phyloP scores from a whole-genome alignment of 1,140 invertebrate genomes.

The Bombus breviceps region DNA sequence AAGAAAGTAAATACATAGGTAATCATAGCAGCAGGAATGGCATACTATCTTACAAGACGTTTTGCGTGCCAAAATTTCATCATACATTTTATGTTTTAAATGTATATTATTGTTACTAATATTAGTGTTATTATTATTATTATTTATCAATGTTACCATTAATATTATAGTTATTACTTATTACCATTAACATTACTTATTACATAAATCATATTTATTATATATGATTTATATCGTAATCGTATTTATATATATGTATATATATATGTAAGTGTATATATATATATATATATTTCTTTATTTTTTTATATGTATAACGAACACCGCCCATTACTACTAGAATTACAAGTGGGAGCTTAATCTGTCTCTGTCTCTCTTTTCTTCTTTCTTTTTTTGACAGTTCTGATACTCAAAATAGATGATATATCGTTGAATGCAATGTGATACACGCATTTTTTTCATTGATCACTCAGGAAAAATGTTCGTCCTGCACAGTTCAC shows the following conservation, averaged over 20 bases:
- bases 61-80: slow-evolving; percentile 79
- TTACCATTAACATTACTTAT: slow-evolving; percentile 77
- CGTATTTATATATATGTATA: slow-evolving; percentile 74
- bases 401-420: slow-evolving; percentile 78
- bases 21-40: slow-evolving; percentile 81
- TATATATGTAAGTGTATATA: slow-evolving; percentile 74
- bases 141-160: slow-evolving; percentile 48
- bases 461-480: slow-evolving; percentile 71
- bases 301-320: slow-evolving; percentile 83
- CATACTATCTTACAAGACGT: slow-evolving; percentile 81
- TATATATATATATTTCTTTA: slow-evolving; percentile 81
- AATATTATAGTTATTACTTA: slow-evolving; percentile 71
- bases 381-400: slow-evolving; percentile 61
- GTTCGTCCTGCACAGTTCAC: slow-evolving; percentile 76
- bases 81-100: slow-evolving; percentile 68
- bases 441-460: slow-evolving; percentile 66
- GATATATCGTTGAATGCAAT: slow-evolving; percentile 79
- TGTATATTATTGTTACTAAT: slow-evolving; percentile 72
- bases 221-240: slow-evolving; percentile 79
- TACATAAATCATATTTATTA: slow-evolving; percentile 80
- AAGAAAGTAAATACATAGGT: slow-evolving; percentile 76
- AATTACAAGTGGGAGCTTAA: slow-evolving; percentile 81
- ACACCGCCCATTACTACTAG: slow-evolving; percentile 82
- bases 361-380: slow-evolving; percentile 52
- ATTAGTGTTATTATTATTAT: slow-evolving; percentile 69